Conservation (phyloP, 2,797 vertebrate genomes). For the Hydrophis major region DNA sequence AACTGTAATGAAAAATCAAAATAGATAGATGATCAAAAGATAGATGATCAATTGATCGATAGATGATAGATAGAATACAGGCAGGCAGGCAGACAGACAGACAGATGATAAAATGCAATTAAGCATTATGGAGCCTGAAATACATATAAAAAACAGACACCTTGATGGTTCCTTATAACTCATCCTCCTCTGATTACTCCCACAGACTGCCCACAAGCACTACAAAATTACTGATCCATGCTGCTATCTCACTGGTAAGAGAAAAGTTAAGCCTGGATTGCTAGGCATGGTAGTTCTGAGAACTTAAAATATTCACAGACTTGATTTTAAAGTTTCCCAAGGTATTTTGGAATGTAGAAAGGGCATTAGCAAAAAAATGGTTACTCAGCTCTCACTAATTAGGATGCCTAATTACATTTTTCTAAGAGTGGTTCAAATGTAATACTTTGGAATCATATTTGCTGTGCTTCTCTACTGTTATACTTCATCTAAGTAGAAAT, state of each 20-base stretch:
- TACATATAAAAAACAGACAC: not conserved
- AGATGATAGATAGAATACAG: not conserved
- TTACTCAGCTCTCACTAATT: not conserved
- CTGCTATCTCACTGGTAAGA: no score
- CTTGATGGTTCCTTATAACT: not conserved
- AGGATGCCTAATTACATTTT: not conserved
- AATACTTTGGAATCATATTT: not conserved
- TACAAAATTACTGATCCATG: not conserved
- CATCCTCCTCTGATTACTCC: not conserved
- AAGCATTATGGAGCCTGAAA: not conserved
- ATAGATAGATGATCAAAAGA: no score
- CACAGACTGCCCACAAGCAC: not conserved
- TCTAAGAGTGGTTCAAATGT: not conserved
- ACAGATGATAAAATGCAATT: not conserved
- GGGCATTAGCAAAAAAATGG: not conserved
- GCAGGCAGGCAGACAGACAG: no score
- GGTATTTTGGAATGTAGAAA: not conserved
- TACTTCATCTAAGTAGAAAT: not conserved
- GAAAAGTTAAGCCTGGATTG: not conserved
- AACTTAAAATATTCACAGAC: no score
- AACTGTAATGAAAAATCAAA: not conserved
- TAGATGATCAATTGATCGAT: no score
- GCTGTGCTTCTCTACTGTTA: not conserved
- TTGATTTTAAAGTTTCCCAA: not conserved
- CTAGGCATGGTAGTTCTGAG: not conserved